Evolutionary conservation across 2,888 invertebrate species (phyloP).

Genomic region (Gandaritis pyraliata): DNA sequence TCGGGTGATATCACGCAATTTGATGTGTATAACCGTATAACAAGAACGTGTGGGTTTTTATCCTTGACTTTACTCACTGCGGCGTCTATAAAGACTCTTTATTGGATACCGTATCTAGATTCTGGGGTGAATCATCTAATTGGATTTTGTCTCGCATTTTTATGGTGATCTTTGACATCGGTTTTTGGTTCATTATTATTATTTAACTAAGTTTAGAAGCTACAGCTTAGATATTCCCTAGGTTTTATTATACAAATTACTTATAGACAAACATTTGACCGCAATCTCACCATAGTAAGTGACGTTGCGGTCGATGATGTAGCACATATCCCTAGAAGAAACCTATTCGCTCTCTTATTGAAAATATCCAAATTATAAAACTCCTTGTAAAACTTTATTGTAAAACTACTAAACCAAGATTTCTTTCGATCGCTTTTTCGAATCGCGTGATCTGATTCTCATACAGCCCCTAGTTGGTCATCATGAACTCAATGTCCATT

Average conservation of each 20-base stretch:
- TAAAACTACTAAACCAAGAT: too few species aligned
- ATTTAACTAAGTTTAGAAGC: background rate
- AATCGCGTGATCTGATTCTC: background rate
- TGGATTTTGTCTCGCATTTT: constrained; percentile 29
- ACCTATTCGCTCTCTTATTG: too few species aligned
- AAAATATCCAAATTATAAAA: too few species aligned
- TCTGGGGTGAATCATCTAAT: constrained; percentile 34
- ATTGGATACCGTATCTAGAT: constrained; percentile 30
- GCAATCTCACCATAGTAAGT: too few species aligned
- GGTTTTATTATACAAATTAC: too few species aligned
- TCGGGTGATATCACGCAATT: constrained; percentile 40
- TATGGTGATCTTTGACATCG: constrained; percentile 17
- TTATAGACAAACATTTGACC: too few species aligned
- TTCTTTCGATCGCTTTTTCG: too few species aligned
- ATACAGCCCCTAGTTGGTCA: background rate
- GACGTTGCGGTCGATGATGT: too few species aligned
- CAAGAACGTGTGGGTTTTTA: constrained; percentile 33
- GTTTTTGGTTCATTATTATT: background rate
- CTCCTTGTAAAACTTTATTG: too few species aligned
- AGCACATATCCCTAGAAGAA: too few species aligned
- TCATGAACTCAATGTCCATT: background rate
- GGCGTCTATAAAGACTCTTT: constrained; percentile 31
- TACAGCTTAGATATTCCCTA: too few species aligned
- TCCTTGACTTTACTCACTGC: constrained; percentile 30
- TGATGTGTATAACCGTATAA: constrained; percentile 25